A percentile compares a stretch with the other conserved stretches of the same genome.
These are phyloP conservation scores for Pristionchus mayeri DNA, from an alignment of 2,888 invertebrate species.

Conservation along the genomic window DNA sequence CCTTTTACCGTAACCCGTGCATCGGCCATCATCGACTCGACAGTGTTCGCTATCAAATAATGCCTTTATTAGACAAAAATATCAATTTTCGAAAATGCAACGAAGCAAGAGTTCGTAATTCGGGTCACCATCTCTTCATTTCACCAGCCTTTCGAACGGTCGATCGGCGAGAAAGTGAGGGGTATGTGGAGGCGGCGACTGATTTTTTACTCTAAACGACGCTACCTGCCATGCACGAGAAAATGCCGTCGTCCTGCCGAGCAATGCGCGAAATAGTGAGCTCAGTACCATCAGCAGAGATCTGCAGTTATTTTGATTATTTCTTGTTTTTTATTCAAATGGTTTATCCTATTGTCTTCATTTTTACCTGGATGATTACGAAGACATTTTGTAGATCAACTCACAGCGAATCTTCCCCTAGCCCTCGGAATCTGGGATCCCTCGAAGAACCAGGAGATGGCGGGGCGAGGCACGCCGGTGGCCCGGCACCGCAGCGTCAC, in stretches of 20 bases:
- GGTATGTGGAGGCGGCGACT: too few relatives aligned
- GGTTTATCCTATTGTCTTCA: too few relatives aligned
- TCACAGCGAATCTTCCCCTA: slow-evolving; percentile 77
- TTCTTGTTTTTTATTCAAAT: too few relatives aligned
- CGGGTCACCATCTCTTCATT: too few relatives aligned
- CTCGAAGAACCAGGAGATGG: slow-evolving; percentile 91
- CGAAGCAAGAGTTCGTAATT: too few relatives aligned
- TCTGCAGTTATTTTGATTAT: slow-evolving; percentile 51
- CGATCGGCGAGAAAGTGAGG: too few relatives aligned
- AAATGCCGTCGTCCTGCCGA: slow-evolving; percentile 69
- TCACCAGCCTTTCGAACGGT: too few relatives aligned
- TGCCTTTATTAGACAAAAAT: not conserved
- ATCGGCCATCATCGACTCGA: slow-evolving; percentile 77
- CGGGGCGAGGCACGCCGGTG: slow-evolving; percentile 87
- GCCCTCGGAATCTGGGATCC: slow-evolving; percentile 75
- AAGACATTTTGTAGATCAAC: not conserved
- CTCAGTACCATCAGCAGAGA: slow-evolving; percentile 69
- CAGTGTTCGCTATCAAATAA: slow-evolving; percentile 70
- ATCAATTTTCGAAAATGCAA: not conserved
- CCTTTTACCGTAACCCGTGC: slow-evolving; percentile 77
- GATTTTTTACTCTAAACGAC: too few relatives aligned
- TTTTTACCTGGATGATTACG: too few relatives aligned
- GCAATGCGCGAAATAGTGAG: slow-evolving; percentile 65
- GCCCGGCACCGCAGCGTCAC: slow-evolving; percentile 87
- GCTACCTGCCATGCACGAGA: slow-evolving; percentile 73